Conservation (phyloP, 2,888 invertebrate genomes). For the Diplazon laetatorius region DNA sequence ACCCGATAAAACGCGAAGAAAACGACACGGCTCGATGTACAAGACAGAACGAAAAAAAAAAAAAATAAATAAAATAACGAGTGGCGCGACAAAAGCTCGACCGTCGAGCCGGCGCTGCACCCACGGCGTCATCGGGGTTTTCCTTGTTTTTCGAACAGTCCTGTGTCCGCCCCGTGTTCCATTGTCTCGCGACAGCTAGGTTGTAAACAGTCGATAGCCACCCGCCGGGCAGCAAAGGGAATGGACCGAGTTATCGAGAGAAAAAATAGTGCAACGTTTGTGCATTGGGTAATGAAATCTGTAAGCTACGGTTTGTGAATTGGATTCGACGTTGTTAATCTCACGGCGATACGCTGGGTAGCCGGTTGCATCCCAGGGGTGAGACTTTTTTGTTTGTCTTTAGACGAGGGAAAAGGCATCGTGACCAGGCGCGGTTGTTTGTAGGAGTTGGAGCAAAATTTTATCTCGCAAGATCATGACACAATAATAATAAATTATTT, state of each 20-base stretch:
- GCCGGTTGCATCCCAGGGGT: not conserved
- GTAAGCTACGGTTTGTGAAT: conserved; percentile 19
- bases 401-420: too few species aligned
- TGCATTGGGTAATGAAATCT: conserved; percentile 29
- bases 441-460: too few species aligned
- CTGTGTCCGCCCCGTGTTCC: conserved; percentile 39
- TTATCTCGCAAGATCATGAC: too few species aligned
- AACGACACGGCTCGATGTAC: conserved; percentile 28
- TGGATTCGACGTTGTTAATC: not conserved
- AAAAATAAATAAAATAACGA: conserved; percentile 2
- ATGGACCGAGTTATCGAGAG: not conserved
- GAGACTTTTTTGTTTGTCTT: not conserved
- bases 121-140: conserved; percentile 20
- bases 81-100: conserved; percentile 48
- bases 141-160: conserved; percentile 19
- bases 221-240: not conserved
- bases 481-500: too few species aligned
- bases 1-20: conserved; percentile 8
- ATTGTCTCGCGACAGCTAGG: conserved; percentile 42
- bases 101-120: conserved; percentile 18
- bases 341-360: not conserved
- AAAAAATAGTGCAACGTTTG: conserved; percentile 10
- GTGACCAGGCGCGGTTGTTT: too few species aligned
- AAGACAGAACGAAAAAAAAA: conserved; percentile 13
- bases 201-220: conserved; percentile 37